Evolutionary conservation across 1,140 invertebrate species (phyloP), one percentile per base, ranked within the genome.

Genomic region (Orchesella cincta): DNA sequence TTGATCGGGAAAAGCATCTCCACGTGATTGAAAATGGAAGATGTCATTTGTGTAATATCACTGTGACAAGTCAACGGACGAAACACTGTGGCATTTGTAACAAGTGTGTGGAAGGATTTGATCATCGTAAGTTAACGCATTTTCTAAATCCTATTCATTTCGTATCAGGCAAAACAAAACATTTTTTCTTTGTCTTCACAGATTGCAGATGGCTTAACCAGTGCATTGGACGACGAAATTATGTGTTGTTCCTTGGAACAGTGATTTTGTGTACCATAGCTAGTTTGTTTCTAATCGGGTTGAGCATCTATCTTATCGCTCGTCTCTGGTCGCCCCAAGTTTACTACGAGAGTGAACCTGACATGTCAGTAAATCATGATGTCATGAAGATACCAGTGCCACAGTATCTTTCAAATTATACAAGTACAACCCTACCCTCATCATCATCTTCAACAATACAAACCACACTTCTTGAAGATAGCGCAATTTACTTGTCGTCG

Each of bases 171-270:
- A 23, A 23, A 57, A 23, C 23, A n/a, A 67, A 31, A 67, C 14
- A 8, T 31, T 67, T 67, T 23, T 31, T 14, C 28, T 14, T 31
- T 5, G 5, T 73, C 23, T 39, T 39, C 28, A 73, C 94, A 85
- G 96, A 98, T 85, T 98, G 96, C 87, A 96, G 97, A 87, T 99
- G 97, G 97, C 87, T 99, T 33, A 98, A 98, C 86, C 96, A 96
- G 84, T 99, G 97, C 87, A 91, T 98, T 29, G 97, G 97, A 0
- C 89, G 89, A 12, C 88, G 94, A 77, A 98, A 98, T 84, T 98
- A 98, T 87, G 88, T 87, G 33, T 90, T 92, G 28, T 98, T 98
- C 85, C 88, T 97, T 31, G 89, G 91, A 81, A 95, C 93, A 82
- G 90, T 98, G 12, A 87, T 92, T n/a, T 93, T 93, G 29, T 94